phyloP scores from a whole-genome alignment of 1,140 invertebrate genomes.

The Adelges cooleyi region DNA sequence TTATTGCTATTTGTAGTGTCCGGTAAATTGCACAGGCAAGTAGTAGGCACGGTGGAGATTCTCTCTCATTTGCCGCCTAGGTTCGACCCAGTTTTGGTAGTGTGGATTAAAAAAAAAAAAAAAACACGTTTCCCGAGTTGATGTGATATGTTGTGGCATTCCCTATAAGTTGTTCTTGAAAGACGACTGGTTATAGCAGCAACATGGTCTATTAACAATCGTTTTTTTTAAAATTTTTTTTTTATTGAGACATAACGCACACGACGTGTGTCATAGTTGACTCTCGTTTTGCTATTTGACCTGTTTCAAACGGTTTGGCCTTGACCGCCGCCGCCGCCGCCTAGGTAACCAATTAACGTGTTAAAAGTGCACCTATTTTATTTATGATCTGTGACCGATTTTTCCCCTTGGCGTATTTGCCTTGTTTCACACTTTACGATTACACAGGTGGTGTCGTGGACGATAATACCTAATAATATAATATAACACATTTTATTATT shows the following conservation, averaged over 20 bases:
- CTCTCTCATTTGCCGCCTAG: not conserved
- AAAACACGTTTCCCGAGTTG: not conserved
- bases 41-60: too few species aligned
- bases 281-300: constrained; percentile 5
- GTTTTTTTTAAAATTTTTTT: too few species aligned
- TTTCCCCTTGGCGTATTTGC: too few species aligned
- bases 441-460: too few species aligned
- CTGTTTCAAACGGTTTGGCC: constrained; percentile 19
- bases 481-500: too few species aligned
- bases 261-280: not conserved
- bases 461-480: too few species aligned
- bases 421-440: too few species aligned
- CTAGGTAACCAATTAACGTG: too few species aligned
- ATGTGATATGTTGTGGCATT: not conserved
- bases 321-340: not conserved
- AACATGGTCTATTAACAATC: not conserved
- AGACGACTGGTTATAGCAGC: constrained; percentile 13
- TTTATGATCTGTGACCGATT: too few species aligned
- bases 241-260: constrained; percentile 24
- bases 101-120: not conserved
- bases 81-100: constrained; percentile 6
- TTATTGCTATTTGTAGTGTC: too few species aligned
- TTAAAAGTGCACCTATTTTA: too few species aligned
- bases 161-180: constrained; percentile 3
- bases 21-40: too few species aligned